Evolutionary conservation across 2,113 vertebrate genomes (phyloP), one percentile per base, ranked within the genome.

Genomic region (Thomomys bottae): DNA sequence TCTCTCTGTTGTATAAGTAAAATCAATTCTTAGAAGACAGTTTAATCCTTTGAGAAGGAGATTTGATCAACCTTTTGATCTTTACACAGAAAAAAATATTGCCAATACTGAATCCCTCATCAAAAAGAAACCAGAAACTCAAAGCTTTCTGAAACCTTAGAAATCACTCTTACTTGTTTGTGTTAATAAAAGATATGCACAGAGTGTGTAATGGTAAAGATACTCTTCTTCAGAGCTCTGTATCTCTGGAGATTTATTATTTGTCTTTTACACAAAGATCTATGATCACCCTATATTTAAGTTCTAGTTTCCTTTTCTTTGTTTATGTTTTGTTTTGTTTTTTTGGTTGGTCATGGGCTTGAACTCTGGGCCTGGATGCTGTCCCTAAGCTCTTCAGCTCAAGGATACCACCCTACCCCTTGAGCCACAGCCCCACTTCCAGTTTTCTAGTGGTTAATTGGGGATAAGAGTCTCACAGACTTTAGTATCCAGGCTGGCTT

Each of bases 21-120:
- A 94, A 94, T 83, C 83, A 93, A 89, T 89, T 87, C 78, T 68
- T 89, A 21, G 8, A 95, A 91, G 75, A 88, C 54, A 93, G 45
- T 30, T 79, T 89, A 89, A 91, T 83, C 79, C 90, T 94, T 84
- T 45, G 42, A 82, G 54, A 26, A 34, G 90, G 32, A 87, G 64
- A 89, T 59, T 83, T 61, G 61, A 75, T 83, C 75, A 89, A 73
- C 70, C 70, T 93, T 91, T 89, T 92, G 15, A 94, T 96, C 78
- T 94, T 94, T 38, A 76, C 8, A 32, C 59, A 86, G 68, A 82
- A 91, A 88, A 89, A 61, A 83, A 82, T 64, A 84, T 59, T 64
- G 57, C 88, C 71, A 82, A 49, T 83, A 82, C 66, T 67, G 9
- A 87, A 77, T 80, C 92, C 64, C 85, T 95, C 85, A 96, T 93